phyloP scores from a whole-genome alignment of 2,113 vertebrate genomes.

The Malurus melanocephalus region DNA sequence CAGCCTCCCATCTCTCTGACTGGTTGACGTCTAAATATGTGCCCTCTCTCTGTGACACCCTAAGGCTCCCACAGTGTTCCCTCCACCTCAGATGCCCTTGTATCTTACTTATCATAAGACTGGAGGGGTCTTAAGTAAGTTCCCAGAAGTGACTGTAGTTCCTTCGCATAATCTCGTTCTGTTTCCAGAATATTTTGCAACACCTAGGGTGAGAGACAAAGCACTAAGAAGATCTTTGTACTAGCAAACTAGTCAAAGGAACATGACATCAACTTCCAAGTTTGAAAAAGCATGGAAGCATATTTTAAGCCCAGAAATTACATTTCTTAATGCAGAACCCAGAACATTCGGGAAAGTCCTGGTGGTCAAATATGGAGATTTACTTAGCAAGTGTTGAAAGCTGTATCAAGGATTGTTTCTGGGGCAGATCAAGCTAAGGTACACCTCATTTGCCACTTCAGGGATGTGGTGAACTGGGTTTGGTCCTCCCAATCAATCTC shows the following conservation, averaged over 20 bases:
- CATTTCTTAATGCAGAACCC: background rate
- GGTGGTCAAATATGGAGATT: background rate
- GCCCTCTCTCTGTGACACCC: background rate
- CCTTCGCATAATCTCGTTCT: constrained; percentile 93
- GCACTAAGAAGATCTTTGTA: constrained; percentile 27
- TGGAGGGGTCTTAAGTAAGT: constrained; percentile 91
- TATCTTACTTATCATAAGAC: constrained; percentile 91
- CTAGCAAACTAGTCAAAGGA: background rate
- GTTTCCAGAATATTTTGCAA: constrained; percentile 96
- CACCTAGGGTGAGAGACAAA: constrained; percentile 78
- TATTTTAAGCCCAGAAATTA: background rate
- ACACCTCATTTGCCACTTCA: background rate
- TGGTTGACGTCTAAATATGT: background rate
- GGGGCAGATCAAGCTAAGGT: background rate
- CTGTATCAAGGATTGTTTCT: background rate
- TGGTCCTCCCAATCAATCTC: background rate
- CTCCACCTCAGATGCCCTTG: constrained; percentile 8
- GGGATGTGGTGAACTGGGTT: background rate
- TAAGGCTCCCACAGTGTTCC: background rate
- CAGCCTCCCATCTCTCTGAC: background rate
- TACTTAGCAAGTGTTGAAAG: background rate
- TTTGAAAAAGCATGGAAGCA: background rate
- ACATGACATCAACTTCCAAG: background rate
- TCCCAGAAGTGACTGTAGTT: constrained; percentile 87
- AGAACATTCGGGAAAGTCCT: background rate